phyloP scores from a whole-genome alignment of 1,140 invertebrate genomes.

The Mya arenaria region DNA sequence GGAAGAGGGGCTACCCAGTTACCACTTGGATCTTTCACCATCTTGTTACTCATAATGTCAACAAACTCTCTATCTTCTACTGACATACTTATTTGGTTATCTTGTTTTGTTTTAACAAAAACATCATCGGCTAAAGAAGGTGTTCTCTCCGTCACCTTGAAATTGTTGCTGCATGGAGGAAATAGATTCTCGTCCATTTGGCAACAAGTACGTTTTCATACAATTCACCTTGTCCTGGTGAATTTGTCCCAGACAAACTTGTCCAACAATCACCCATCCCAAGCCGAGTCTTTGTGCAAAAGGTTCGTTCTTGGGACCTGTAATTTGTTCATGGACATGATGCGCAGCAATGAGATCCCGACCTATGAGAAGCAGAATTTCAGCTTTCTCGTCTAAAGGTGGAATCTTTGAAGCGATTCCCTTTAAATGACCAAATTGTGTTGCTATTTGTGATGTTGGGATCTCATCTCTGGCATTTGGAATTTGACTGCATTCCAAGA shows the following conservation, averaged over 20 bases:
- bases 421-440: no score
- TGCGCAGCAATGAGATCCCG: conserved; percentile 31
- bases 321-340: conserved; percentile 36
- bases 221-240: background rate
- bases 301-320: background rate
- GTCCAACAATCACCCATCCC: conserved; percentile 13
- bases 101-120: background rate
- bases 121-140: background rate
- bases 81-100: background rate
- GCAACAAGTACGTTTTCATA: conserved; percentile 7
- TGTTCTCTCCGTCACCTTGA: conserved; percentile 2
- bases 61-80: conserved; percentile 3
- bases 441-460: no score
- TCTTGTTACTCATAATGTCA: background rate
- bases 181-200: conserved; percentile 7
- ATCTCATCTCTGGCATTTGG: conserved; percentile 26
- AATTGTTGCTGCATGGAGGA: background rate
- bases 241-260: background rate
- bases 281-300: conserved; percentile 48
- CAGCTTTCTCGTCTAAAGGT: conserved; percentile 2
- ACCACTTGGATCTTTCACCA: background rate
- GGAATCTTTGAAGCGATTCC: no score
- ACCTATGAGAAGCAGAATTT: conserved; percentile 35
- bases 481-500: conserved; percentile 33
- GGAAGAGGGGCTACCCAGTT: conserved; percentile 6